Evolutionary conservation across 2,888 invertebrate species (phyloP), one percentile per base, ranked within the genome.

Genomic region (Noctuana brunneofusca): DNA sequence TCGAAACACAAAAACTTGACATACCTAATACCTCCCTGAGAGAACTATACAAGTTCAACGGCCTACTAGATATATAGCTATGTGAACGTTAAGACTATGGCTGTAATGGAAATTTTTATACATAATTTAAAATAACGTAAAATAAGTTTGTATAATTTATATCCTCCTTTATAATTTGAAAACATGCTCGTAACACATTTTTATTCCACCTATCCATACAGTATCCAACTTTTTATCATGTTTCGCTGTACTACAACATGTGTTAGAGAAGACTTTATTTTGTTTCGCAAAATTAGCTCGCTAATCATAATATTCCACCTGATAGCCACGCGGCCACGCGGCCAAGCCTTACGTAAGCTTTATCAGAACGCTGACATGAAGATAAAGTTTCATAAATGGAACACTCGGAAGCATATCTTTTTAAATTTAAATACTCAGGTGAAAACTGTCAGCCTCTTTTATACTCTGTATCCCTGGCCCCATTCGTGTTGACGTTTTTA

Each of bases 391-490:
- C 52, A 32, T 32, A 50, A 58, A 53, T 60, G 22, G 46, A 48
- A 54, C 50, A n/a, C 24, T 41, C 27, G n/a, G 14, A 57, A 60
- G 35, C 20, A 43, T 53, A 24, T 48, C 46, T 57, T 57, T 60
- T 54, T 24, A 48, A 54, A 50, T 50, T 50, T 53, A 54, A 22
- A 32, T 60, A 46, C 24, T 53, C 43, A n/a, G 46, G 30, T 20
- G 50, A 18, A 53, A 59, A 54, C 22, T 35, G 32, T 12, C 24
- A 35, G 53, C 12, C 43, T 54, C 46, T 48, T 46, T 48, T 54
- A 54, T 54, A 48, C 18, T 54, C 46, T 9, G 46, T 54, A 54
- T 54, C 60, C 54, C 48, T 60, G 60, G 60, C 60, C 60, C 24
- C 46, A 14, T 60, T 60, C 24, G 41, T 11, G 54, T 16, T 48